Evolutionary conservation across 2,888 invertebrate genomes (phyloP).

Genomic region (Trissoscelio sp.): DNA sequence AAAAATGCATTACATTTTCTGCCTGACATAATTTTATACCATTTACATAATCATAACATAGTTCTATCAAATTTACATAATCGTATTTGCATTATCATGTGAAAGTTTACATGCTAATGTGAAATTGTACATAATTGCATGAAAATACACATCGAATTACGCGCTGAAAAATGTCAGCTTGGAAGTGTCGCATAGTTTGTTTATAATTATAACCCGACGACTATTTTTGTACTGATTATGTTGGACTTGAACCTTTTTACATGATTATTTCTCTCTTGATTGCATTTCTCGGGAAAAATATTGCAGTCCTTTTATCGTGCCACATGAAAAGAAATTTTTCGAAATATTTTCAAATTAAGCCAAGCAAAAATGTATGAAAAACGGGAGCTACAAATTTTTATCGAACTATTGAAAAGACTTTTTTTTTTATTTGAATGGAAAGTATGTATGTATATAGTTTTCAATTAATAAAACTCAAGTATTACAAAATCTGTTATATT

Average conservation of each 20-base stretch:
- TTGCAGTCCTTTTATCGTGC: neutral
- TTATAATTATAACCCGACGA: slow-evolving; percentile 8
- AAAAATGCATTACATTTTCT: slow-evolving; percentile 1
- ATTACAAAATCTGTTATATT: no score
- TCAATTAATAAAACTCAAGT: neutral
- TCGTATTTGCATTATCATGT: slow-evolving; percentile 56
- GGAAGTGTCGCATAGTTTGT: slow-evolving; percentile 11
- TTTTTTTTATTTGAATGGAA: neutral
- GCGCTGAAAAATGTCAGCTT: neutral
- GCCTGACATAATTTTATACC: slow-evolving; percentile 30
- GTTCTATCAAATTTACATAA: slow-evolving; percentile 43
- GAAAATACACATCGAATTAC: slow-evolving; percentile 18
- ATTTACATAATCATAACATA: slow-evolving; percentile 46
- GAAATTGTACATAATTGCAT: slow-evolving; percentile 37
- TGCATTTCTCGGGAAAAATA: slow-evolving; percentile 9
- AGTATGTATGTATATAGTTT: neutral
- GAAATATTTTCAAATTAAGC: no score
- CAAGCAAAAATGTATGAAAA: neutral
- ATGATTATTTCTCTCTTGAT: neutral
- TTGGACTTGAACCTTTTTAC: no score
- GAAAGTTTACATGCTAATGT: slow-evolving; percentile 56
- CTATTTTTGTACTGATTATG: neutral
- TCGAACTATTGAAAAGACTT: no score
- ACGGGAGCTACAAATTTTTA: neutral
- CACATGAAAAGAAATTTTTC: slow-evolving; percentile 1